Percentiles rank a stretch among this genome's conserved stretches.
Conservation (phyloP, 2,797 vertebrate species). For the Sphenopsis melanotis region DNA sequence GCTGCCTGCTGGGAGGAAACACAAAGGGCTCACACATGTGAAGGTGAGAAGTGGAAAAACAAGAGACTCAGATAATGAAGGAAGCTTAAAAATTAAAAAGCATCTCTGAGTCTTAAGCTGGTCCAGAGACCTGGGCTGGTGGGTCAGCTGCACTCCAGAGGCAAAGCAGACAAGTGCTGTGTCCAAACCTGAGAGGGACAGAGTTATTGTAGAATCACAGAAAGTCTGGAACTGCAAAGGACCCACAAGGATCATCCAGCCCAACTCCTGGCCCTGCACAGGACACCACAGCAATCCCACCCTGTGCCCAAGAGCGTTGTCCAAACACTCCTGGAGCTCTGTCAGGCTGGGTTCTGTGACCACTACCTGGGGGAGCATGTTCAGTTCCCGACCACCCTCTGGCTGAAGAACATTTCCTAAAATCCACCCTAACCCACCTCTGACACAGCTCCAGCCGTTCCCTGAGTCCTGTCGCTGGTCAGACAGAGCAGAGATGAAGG, state of each 20-base stretch:
- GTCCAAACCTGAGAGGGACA: too few species aligned
- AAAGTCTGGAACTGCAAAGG: not conserved
- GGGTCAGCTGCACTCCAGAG: not conserved
- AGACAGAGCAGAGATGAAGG: not conserved
- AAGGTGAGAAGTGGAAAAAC: not conserved
- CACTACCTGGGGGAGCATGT: not conserved
- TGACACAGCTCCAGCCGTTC: not conserved
- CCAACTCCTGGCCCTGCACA: not conserved
- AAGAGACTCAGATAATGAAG: not conserved
- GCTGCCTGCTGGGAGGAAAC: not conserved
- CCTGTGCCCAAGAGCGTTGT: fast-evolving
- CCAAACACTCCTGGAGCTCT: not conserved
- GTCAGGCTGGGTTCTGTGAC: not conserved
- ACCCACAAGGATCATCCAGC: not conserved
- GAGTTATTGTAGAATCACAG: not conserved
- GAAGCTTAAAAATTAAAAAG: not conserved
- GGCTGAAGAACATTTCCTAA: not conserved
- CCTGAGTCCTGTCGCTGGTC: not conserved
- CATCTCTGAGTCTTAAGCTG: not conserved
- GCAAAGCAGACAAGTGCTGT: not conserved
- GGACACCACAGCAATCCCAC: not conserved
- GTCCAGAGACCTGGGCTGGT: not conserved
- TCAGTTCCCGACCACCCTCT: not conserved
- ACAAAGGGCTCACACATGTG: fast-evolving
- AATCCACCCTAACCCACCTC: not conserved